Base-by-base conservation (phyloP, 2,888 invertebrate genomes). In the Lepidochitona cinerea region DNA sequence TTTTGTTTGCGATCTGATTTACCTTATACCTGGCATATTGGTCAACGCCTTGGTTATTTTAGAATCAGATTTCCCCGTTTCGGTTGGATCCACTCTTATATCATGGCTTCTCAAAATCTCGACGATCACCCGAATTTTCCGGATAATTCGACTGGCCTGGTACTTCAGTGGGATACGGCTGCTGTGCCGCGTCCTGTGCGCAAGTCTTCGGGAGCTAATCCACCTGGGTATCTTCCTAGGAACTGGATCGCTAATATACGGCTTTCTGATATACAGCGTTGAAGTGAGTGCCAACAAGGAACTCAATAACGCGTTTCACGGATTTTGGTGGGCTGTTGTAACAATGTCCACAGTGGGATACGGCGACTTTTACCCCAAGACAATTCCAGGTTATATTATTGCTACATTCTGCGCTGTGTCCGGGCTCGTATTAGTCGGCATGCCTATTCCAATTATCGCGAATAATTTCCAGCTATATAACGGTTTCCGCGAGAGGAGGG, bases 61-160 rank as follows among this genome's bases (percentile, higher is more conserved):
- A 4, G 59, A 32, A 14, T 26, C 18, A 2, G 23, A 59, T 29
- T 29, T 23, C 29, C 12, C 14, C 4, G 12, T 59, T 18, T 23
- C 26, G 14, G 29, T 32, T 14, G 29, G 3, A 4, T 23, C 26
- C 5, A 4, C 23, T 2, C 29, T 59, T 32, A 32, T 12, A 2
- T 14, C 1, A 14, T 14, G 23, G 29, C 4, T 59, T 2, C 4
- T 59, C 23, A 88, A 89, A 73, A 85, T 89, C 37, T 82, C 89
- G 68, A 81, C 89, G 23, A 85, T 91, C 49, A 84, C 89, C 54
- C 81, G 90, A 26, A 87, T 90, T 14, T 81, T 90, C 49, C 80
- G 90, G 26, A 84, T 90, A 32, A 89, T 90, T 82, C 90, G 90
- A 72, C 75, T 90, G 68, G 89, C 90, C 1, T 84, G 89, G 68